Evolutionary conservation across 2,888 invertebrate species (phyloP), one percentile per base, ranked within the genome.

Genomic region (Thera britannica): DNA sequence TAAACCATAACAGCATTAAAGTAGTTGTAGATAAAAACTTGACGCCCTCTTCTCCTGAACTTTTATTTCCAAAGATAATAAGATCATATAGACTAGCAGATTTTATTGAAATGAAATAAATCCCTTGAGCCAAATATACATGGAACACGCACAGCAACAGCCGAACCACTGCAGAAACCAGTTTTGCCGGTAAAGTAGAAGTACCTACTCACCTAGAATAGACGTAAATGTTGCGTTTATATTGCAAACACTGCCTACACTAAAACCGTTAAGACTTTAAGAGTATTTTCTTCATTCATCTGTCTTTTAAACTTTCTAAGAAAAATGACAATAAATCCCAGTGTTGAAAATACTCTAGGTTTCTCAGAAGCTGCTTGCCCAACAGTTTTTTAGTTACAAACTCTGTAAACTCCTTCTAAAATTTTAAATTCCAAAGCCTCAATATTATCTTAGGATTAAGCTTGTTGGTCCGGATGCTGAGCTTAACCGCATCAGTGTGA

Each of bases 391-490:
- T 3, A 7, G 12, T 51, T 7, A 49, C 49, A 3, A 49, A 49
- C 44, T 12, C 41, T 38, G 44, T 35, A 46, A 9, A 46, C 8
- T 62, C 12, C 60, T 60, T 60, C 46, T 55, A 49, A 62, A 66
- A 57, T 70, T 58, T 60, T 34, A 66, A 65, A 69, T 66, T 66
- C n/a, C 48, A 58, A 58, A 63, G 69, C 66, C 55, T 62, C 48
- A 65, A 67, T 67, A 67, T 65, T 62, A 60, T 70, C 67, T 65
- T 67, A 69, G 65, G 69, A 66, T 66, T 66, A 62, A 66, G 60
- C 57, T 66, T 60, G 67, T 70, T 67, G 56, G 64, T 58, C 61
- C 58, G 62, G 62, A 65, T 62, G 65, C 60, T 66, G 62, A 34
- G 65, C 56, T 70, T 58, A 68, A 46, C 61, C 62, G 46, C 61